Percentiles rank a stretch among this genome's conserved stretches.
Conservation (phyloP, 2,797 vertebrate species). For the Intellagama lesueurii region DNA sequence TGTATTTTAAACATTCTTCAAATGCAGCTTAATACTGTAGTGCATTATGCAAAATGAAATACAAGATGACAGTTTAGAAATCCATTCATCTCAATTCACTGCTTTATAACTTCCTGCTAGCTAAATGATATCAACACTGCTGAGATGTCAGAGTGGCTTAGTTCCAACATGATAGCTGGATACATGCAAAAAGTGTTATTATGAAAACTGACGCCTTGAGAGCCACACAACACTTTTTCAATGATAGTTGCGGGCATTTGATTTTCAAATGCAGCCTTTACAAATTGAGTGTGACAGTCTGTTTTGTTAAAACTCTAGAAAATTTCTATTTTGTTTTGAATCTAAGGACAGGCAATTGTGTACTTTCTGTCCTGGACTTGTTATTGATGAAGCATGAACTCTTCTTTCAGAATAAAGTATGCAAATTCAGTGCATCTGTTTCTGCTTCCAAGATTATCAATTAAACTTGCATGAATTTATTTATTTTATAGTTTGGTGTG, state of each 20-base stretch:
- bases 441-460: background rate
- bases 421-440: too few relatives aligned
- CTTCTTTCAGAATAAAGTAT: background rate
- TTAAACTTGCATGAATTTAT: background rate
- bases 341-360: background rate
- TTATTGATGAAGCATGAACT: background rate
- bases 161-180: conserved; percentile 17
- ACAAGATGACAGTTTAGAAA: conserved; percentile 27
- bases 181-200: conserved; percentile 35
- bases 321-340: conserved; percentile 14
- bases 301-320: conserved; percentile 17
- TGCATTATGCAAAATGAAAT: conserved; percentile 8
- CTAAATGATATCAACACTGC: conserved; percentile 25
- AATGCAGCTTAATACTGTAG: conserved; percentile 9
- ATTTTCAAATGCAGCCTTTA: conserved; percentile 38
- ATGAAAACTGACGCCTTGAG: conserved; percentile 40
- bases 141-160: conserved; percentile 32
- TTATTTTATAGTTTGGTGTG: background rate
- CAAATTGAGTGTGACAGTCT: conserved; percentile 31
- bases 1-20: conserved; percentile 30
- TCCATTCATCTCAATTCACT: conserved; percentile 6
- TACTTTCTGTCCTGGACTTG: background rate
- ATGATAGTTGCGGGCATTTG: conserved; percentile 13
- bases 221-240: conserved; percentile 15
- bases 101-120: conserved; percentile 34